Evolutionary conservation across 2,888 invertebrate genomes (phyloP), one percentile per base, ranked within the genome.

Genomic region (Cenopis cana): DNA sequence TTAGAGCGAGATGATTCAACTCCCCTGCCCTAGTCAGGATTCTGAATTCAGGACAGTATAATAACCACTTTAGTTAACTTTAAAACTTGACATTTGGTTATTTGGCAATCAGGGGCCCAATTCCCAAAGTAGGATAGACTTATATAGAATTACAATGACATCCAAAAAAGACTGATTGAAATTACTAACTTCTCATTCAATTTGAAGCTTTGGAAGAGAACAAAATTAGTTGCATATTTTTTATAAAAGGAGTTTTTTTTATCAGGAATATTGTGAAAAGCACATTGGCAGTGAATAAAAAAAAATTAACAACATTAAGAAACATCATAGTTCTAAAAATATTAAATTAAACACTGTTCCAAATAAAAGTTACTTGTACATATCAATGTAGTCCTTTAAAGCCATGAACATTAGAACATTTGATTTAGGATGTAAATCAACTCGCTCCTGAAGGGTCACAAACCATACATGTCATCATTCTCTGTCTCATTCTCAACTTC

Each of bases 381-480:
- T 64, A 64, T 64, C 20, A 18, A 24, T 41, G 52, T 36, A 60
- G 64, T 69, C 52, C 24, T 57, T 55, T 38, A 64, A 55, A 69
- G 57, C 52, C 8, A 55, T 18, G 20, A 65, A 50, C 36, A 41
- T 60, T 66, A 70, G 12, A 70, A 70, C 59, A 70, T 54, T 55
- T 67, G 54, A 67, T 71, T 67, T 54, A 71, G 49, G 14, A 71
- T 29, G 56, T 61, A 71, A 71, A 71, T 55, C 66, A 71, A 71
- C 17, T 66, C 55, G 6, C 50, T 67, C 38, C 36, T 54, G 61
- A 50, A 75, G 65, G 75, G 80, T 86, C 82, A 88, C 83, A 85
- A 82, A 76, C 78, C 81, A 68, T 79, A 82, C 70, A 83, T 78
- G 52, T 87, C 85, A 11, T 88, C 86, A 76, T 77, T 77, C 8